phyloP scores from a whole-genome alignment of 2,113 vertebrate species.

The Microcebus griseorufus region DNA sequence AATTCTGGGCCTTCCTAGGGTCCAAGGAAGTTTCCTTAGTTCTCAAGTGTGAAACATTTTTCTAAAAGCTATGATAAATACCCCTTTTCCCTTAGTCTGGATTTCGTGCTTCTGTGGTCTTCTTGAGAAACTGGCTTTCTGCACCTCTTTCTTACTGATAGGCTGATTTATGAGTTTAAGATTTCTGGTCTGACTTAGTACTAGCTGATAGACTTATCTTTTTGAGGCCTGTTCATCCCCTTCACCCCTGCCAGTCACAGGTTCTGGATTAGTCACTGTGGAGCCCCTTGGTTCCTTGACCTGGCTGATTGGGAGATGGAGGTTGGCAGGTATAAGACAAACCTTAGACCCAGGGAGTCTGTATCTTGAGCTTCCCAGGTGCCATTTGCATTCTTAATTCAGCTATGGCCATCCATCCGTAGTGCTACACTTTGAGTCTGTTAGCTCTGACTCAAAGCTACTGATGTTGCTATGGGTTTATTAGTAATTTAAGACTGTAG shows the following conservation, averaged over 20 bases:
- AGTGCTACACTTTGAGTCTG: not conserved
- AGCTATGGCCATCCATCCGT: not conserved
- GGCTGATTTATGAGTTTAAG: not conserved
- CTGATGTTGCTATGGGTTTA: not conserved
- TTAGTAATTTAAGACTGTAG: not conserved
- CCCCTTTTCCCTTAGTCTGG: not conserved
- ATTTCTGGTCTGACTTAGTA: not conserved
- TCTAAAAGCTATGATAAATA: slow-evolving; percentile 19
- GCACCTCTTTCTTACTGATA: not conserved
- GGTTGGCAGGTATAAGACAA: not conserved
- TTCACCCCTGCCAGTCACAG: not conserved
- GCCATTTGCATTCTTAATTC: not conserved
- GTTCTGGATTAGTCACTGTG: not conserved
- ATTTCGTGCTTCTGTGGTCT: not conserved
- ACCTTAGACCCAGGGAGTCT: not conserved
- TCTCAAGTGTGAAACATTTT: not conserved
- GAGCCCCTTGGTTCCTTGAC: not conserved
- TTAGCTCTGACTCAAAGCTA: not conserved
- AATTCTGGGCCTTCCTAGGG: not conserved
- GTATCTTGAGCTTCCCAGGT: not conserved
- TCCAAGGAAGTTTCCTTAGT: not conserved
- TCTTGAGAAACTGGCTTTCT: not conserved
- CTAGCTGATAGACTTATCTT: not conserved
- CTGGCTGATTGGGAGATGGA: not conserved
- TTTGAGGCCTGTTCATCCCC: not conserved